Conservation (phyloP, 2,888 invertebrate genomes). For the Smittia aterrima region DNA sequence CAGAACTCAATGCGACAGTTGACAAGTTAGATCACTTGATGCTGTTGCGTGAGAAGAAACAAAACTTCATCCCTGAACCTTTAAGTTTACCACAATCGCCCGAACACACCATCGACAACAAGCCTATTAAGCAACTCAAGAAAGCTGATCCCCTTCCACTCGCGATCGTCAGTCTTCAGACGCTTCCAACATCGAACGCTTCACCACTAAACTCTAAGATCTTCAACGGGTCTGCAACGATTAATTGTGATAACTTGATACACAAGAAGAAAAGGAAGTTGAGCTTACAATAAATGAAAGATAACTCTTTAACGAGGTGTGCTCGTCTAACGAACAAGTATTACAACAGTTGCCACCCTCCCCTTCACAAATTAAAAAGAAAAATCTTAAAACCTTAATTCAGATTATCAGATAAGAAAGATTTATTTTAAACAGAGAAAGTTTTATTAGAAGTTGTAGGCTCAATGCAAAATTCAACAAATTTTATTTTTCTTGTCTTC, state of each 20-base stretch:
- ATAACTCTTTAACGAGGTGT: background rate
- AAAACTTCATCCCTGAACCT: constrained; percentile 41
- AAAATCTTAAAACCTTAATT: background rate
- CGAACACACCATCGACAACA: constrained; percentile 46
- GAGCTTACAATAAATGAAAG: background rate
- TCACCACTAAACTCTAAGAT: constrained; percentile 19
- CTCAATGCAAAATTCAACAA: too few relatives aligned
- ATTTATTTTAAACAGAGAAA: background rate
- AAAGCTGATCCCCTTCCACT: constrained; percentile 52
- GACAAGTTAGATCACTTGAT: constrained; percentile 71
- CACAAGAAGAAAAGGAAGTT: constrained; percentile 36
- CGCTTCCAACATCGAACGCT: constrained; percentile 49
- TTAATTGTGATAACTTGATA: constrained; percentile 34
- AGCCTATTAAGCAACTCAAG: constrained; percentile 50
- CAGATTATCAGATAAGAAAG: background rate
- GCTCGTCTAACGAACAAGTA: background rate
- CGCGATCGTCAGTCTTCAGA: constrained; percentile 54
- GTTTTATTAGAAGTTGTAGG: too few relatives aligned
- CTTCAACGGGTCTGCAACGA: constrained; percentile 15
- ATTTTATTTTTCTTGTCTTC: too few relatives aligned
- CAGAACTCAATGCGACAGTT: constrained; percentile 73
- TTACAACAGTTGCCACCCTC: background rate
- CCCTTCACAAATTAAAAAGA: background rate
- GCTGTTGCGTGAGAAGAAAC: constrained; percentile 61
- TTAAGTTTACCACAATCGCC: constrained; percentile 52